Conservation (phyloP, 1,140 invertebrate genomes). For the Artemia franciscana region DNA sequence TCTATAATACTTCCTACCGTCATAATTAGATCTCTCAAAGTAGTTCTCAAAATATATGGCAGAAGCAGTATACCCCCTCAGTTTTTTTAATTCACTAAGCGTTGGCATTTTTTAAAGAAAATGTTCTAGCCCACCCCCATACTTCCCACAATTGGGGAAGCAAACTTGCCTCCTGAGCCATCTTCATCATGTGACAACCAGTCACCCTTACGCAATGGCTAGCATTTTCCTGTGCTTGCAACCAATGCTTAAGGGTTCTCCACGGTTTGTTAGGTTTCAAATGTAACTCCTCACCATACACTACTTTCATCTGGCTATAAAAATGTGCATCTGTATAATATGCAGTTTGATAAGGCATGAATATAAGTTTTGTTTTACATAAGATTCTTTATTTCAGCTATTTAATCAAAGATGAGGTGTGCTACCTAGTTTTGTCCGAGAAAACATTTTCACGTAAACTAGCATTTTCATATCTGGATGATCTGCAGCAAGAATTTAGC, state of each 20-base stretch:
- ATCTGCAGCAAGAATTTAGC: slow-evolving; percentile 85
- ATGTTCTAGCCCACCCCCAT: neutral
- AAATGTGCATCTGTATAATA: too few species aligned
- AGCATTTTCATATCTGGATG: slow-evolving; percentile 89
- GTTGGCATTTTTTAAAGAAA: too few species aligned
- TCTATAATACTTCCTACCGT: neutral
- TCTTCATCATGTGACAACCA: too few species aligned
- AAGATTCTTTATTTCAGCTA: too few species aligned
- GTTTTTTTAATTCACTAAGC: too few species aligned
- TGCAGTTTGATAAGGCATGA: too few species aligned
- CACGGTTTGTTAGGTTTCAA: neutral
- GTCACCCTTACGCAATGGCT: too few species aligned
- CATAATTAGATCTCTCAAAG: neutral
- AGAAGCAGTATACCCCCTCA: neutral
- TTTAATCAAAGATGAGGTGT: slow-evolving; percentile 85
- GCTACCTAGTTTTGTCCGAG: slow-evolving; percentile 84
- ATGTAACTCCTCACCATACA: neutral
- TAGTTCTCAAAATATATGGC: neutral
- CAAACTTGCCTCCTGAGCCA: too few species aligned
- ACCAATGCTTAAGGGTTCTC: neutral
- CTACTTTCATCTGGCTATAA: neutral
- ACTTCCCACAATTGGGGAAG: neutral
- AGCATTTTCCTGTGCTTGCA: neutral
- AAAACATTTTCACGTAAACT: slow-evolving; percentile 79
- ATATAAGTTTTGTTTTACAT: too few species aligned